Conservation (phyloP, 2,888 invertebrate genomes). For the Andrena dorsata region DNA sequence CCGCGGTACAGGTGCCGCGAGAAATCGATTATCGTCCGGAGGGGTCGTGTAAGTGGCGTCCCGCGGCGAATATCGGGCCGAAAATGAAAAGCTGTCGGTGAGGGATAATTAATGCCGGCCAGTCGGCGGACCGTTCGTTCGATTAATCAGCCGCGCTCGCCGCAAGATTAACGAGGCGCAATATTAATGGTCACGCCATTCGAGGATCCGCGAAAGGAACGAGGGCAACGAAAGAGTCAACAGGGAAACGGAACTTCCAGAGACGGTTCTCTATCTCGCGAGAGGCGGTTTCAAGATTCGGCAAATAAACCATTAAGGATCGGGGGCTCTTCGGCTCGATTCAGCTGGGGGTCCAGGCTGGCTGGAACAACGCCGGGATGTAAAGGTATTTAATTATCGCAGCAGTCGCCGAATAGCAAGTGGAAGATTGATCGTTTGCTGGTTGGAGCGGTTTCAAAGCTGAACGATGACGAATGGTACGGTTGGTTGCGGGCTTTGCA, state of each 20-base stretch:
- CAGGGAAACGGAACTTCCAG: neutral
- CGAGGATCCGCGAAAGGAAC: slow-evolving; percentile 32
- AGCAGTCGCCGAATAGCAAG: slow-evolving; percentile 3
- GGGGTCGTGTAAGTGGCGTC: slow-evolving; percentile 64
- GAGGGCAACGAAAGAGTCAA: slow-evolving; percentile 19
- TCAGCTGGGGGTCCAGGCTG: neutral
- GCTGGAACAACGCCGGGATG: neutral
- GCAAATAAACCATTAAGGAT: neutral
- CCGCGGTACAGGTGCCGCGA: slow-evolving; percentile 60
- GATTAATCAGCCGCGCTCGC: slow-evolving; percentile 72
- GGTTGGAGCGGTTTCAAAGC: neutral
- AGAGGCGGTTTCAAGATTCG: neutral
- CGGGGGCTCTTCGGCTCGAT: neutral
- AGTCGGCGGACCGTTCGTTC: slow-evolving; percentile 63
- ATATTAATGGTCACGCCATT: slow-evolving; percentile 67
- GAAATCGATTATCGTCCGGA: slow-evolving; percentile 68
- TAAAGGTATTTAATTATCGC: slow-evolving; percentile 24
- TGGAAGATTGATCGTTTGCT: slow-evolving; percentile 24
- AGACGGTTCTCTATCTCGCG: neutral
- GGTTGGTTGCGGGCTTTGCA: neutral
- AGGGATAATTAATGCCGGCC: slow-evolving; percentile 71
- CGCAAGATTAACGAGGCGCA: slow-evolving; percentile 66
- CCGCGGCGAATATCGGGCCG: slow-evolving; percentile 69
- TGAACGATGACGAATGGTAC: slow-evolving; percentile 15
- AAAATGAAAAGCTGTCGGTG: slow-evolving; percentile 75